Base-by-base conservation (phyloP, 1,140 invertebrate species). In the Pogonomyrmex barbatus region DNA sequence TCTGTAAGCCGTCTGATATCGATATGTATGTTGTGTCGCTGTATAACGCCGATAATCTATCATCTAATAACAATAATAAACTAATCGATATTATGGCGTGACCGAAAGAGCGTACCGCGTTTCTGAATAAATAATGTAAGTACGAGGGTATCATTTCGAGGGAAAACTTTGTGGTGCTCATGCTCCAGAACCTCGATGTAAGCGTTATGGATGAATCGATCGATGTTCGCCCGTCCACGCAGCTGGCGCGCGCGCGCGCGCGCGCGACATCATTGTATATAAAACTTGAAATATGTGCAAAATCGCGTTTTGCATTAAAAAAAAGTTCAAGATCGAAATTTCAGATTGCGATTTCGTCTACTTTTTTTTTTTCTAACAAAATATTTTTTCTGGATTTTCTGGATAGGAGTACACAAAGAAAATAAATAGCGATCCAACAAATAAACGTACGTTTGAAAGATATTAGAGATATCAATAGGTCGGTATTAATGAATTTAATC, bases 191-290 rank as follows among this genome's bases (percentile, higher is more conserved):
- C 54, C 68, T 60, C 79, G 68, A 30, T 50, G 24, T 36, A 82
- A 71, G 67, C 70, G 68, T 75, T 83, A 75, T 42, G 68, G 68
- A 82, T 68, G 77, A 81, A 70, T 39, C 79, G 79, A 83, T 83
- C 79, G 79, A 83, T 83, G 54, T 73, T 73, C 33, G 39, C 24
- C 52, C n/a, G 45, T 52, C 5, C 78, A 70, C 24, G 12, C 10
- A 45, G 36, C 24, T 24, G 42, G 6, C 52, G 42, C 42, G 42
- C 42, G 42, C 42, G 62, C 62, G n/a, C n/a, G 42, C 65, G 42
- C 39, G 42, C 42, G n/a, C 65, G 78, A 58, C 52, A 70, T 10
- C 39, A 36, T 56, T 56, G 8, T 24, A 3, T 17, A 17, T 12
- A 50, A 50, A 65, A 63, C 42, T 6, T 50, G 17, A 75, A 50